A percentile compares a stretch with the other conserved stretches of the same genome.
Evolutionary conservation across 2,797 vertebrate species (phyloP).

Genomic region (Echeneis naucrates): DNA sequence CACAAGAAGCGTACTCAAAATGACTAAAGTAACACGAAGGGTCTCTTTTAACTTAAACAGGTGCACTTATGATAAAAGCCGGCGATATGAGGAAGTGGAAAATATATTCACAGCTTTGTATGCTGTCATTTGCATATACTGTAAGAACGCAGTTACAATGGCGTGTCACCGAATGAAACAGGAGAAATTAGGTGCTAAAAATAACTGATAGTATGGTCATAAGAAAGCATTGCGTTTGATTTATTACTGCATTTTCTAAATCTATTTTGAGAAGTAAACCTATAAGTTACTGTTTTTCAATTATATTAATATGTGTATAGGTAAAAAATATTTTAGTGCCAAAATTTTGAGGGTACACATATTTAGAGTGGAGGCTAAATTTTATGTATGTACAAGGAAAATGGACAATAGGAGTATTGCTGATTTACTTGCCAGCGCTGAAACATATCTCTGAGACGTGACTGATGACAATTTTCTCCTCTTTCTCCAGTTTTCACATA

Average conservation of each 20-base stretch:
- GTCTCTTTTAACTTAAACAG: neutral
- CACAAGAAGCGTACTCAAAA: neutral
- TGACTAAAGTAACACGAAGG: neutral
- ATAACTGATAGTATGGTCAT: neutral
- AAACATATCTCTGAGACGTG: no score
- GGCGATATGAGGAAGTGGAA: slow-evolving; percentile 60
- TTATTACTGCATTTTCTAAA: neutral
- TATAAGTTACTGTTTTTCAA: neutral
- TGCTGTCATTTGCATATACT: slow-evolving; percentile 19
- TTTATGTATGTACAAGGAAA: neutral
- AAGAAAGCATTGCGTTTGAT: no score
- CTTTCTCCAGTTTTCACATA: neutral
- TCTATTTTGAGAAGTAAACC: neutral
- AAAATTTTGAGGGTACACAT: neutral
- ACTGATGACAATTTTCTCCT: neutral
- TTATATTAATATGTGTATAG: no score
- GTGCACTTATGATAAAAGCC: neutral
- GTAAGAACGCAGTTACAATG: neutral
- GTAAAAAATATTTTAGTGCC: neutral
- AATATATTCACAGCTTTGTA: slow-evolving; percentile 31
- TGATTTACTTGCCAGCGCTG: neutral
- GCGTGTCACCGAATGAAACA: slow-evolving; percentile 4
- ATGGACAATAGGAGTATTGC: neutral
- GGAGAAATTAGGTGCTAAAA: slow-evolving; percentile 2
- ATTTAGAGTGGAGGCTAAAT: neutral